Evolutionary conservation across 2,888 invertebrate genomes (phyloP), one percentile per base, ranked within the genome.

Genomic region (Xestia sexstrigata): DNA sequence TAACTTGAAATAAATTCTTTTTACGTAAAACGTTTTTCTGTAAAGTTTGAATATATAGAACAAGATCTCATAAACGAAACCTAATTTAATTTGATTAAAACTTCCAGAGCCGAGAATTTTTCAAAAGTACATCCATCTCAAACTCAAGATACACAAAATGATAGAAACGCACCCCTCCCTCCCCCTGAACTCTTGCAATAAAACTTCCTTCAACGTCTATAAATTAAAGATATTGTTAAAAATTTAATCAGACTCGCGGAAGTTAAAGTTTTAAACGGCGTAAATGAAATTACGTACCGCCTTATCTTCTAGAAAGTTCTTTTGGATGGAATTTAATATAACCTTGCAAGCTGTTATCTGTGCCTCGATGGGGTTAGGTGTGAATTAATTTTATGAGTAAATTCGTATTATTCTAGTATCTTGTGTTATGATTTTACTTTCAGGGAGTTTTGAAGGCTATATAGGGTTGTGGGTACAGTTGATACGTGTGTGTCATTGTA

Each of bases 261-360:
- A 90, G 92, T 89, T 90, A 87, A 93, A 94, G 91, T 94, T 94
- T 92, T 91, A 92, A 94, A 93, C 90, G 93, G 91, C 90, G 93
- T 91, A 94, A 94, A 94, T 94, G 92, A 93, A 94, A 94, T 94
- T 94, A 94, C 92, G 92, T 89, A 86, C 89, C 86, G 85, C 87
- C 93, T 94, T 94, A 94, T 94, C 94, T 93, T 89, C 83, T 55
- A 85, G 88, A 93, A 94, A 89, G 93, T 95, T 92, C 91, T 90
- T 93, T 90, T 86, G 88, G 90, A 87, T 71, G 90, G 92, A 93
- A 94, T 95, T 95, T 94, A 94, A 94, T 95, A 94, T 93, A 92
- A 92, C 91, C 91, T 90, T 90, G 82, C 85, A 93, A 94, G 91
- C 93, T 94, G 91, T 89, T 94, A 94, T 94, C 94, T 92, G 79